Conservation (phyloP, 2,888 invertebrate species). For the Ophion costatus region DNA sequence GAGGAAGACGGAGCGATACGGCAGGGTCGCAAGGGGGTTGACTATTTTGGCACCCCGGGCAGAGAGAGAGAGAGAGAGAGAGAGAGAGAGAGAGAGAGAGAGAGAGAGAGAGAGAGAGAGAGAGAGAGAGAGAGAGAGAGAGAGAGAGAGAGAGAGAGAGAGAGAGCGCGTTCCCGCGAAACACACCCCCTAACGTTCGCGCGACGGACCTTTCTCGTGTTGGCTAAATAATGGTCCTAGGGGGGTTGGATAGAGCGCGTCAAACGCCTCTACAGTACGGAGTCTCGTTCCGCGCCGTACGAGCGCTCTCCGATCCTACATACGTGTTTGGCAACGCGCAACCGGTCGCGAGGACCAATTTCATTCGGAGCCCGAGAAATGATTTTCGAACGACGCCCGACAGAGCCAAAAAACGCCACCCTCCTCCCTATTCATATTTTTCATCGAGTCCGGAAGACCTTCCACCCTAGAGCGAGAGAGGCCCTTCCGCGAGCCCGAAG, state of each 20-base stretch:
- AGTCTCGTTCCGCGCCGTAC: slow-evolving; percentile 64
- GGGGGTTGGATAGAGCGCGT: slow-evolving; percentile 79
- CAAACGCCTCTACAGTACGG: slow-evolving; percentile 82
- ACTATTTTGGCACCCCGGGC: slow-evolving; percentile 54
- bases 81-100: too few relatives aligned
- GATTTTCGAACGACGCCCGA: too few relatives aligned
- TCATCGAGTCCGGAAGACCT: too few relatives aligned
- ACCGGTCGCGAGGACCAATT: neutral
- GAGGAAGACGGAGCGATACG: neutral
- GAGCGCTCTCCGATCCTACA: slow-evolving; percentile 35
- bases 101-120: too few relatives aligned
- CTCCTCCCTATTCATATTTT: too few relatives aligned
- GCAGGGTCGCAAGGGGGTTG: slow-evolving; percentile 33
- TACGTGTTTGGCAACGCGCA: neutral
- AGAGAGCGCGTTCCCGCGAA: slow-evolving; percentile 74
- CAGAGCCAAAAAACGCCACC: too few relatives aligned
- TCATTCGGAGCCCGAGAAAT: neutral
- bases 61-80: too few relatives aligned
- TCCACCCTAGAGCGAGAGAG: too few relatives aligned
- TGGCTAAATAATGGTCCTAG: slow-evolving; percentile 82
- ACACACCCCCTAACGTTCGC: slow-evolving; percentile 79
- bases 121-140: too few relatives aligned
- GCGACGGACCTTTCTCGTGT: slow-evolving; percentile 73
- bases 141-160: too few relatives aligned
- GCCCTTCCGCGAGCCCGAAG: too few relatives aligned